Conservation (phyloP, 2,797 vertebrate genomes). For the Monodelphis domestica region DNA sequence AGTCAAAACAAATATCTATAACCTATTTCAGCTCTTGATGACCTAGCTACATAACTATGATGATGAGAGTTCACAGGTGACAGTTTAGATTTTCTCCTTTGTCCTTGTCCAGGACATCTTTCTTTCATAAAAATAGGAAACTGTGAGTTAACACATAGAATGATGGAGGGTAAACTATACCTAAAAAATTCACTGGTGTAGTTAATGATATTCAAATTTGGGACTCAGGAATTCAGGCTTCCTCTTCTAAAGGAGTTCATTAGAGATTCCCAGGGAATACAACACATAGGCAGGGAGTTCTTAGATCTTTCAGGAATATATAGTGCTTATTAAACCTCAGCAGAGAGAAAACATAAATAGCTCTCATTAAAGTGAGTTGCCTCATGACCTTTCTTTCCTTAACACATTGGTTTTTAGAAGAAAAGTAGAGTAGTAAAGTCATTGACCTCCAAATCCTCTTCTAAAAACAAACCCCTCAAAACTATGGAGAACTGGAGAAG, state of each 20-base stretch:
- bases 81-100: neutral
- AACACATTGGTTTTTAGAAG: neutral
- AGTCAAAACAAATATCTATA: neutral
- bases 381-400: slow-evolving; percentile 15
- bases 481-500: neutral
- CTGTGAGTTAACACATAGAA: neutral
- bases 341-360: neutral
- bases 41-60: neutral
- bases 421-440: neutral
- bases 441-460: neutral
- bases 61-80: neutral
- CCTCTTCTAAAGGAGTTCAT: neutral
- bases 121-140: neutral
- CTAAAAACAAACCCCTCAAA: neutral
- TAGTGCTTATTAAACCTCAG: neutral
- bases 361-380: neutral
- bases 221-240: neutral
- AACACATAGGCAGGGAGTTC: neutral
- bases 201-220: neutral
- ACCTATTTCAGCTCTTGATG: neutral
- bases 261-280: neutral
- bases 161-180: neutral
- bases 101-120: neutral
- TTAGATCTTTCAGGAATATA: neutral
- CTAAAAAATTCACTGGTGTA: neutral